A percentile compares a stretch with the other conserved stretches of the same genome.
These are phyloP conservation scores for Takifugu bimaculatus DNA, from an alignment of 2,113 vertebrate genomes.

Conservation along the genomic window DNA sequence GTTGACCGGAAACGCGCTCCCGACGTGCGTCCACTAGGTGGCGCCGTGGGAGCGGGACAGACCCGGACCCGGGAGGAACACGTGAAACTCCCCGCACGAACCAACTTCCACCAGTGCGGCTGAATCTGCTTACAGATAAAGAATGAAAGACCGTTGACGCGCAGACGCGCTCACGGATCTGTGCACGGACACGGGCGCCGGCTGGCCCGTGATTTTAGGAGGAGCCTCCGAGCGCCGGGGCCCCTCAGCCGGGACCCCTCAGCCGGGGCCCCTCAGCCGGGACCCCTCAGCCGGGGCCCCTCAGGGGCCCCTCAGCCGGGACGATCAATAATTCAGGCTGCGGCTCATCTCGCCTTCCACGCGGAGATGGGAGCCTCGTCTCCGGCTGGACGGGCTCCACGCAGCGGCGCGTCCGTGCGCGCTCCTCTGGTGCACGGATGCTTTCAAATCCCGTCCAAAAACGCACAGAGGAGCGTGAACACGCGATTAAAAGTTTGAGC, in stretches of 20 bases:
- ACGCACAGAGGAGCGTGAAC: too few species aligned
- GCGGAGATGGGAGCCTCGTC: neutral
- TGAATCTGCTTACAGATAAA: neutral
- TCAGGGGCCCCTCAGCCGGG: too few species aligned
- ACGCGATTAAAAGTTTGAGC: too few species aligned
- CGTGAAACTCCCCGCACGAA: too few species aligned
- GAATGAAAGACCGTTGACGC: neutral
- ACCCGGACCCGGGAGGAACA: too few species aligned
- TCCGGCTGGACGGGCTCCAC: too few species aligned
- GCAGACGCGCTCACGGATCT: neutral
- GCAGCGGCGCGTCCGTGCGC: too few species aligned
- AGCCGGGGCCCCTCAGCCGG: constrained; percentile 14
- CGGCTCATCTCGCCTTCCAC: constrained; percentile 4
- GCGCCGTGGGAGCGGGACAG: neutral
- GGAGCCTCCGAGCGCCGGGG: neutral
- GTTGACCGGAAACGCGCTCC: neutral
- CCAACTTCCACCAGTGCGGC: neutral
- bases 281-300: too few species aligned
- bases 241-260: constrained; percentile 19
- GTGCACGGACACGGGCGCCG: neutral
- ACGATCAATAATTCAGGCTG: constrained; percentile 50
- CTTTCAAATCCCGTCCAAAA: too few species aligned
- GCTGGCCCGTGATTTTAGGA: constrained; percentile 4
- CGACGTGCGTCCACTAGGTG: constrained; percentile 37
- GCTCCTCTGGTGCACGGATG: too few species aligned